Evolutionary conservation across 2,797 vertebrate species (phyloP), one percentile per base, ranked within the genome.

Genomic region (Galago senegalensis): DNA sequence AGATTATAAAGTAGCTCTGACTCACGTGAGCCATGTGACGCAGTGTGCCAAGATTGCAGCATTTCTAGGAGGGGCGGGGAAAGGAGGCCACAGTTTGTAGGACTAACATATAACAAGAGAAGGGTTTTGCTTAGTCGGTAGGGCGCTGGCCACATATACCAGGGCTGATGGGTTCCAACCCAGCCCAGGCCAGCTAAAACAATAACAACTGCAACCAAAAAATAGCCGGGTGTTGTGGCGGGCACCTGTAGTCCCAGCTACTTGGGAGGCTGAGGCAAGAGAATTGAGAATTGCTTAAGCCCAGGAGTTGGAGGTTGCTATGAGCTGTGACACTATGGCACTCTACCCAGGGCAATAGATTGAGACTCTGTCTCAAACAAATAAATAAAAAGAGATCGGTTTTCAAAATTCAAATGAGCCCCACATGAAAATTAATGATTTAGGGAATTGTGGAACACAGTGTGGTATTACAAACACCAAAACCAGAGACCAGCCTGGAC

Each of bases 401-500:
- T 77, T 37, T 72, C 34, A 23, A 58, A 46, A 63, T 49, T 70
- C 23, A 60, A 85, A 69, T 29, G 60, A 87, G 46, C n/a, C 58
- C 53, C 53, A 75, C n/a, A n/a, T 16, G 23, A 91, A 89, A 61
- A 87, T 89, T 87, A 87, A 87, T 93, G 94, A 95, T 88, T 76
- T 87, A 87, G 67, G 40, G 80, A 73, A 87, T 85, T 75, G 60
- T 27, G 40, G 70, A 13, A 53, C 76, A 77, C 63, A 12, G 69
- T 25, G 23, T 91, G 93, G 31, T 12, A 5, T 91, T 43, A 69
- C 53, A 53, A 88, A 58, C 16, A n/a, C 53, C 56, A 56, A 61
- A 70, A 75, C 46, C 37, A 53, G 5, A 14, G 13, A 9, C 73
- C 73, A 8, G 34, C 58, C 43, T 88, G 84, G 31, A 40, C 43